These are phyloP conservation scores for Melanerpes aurifrons DNA, from an alignment of 2,113 vertebrate genomes.

Conservation along the genomic window DNA sequence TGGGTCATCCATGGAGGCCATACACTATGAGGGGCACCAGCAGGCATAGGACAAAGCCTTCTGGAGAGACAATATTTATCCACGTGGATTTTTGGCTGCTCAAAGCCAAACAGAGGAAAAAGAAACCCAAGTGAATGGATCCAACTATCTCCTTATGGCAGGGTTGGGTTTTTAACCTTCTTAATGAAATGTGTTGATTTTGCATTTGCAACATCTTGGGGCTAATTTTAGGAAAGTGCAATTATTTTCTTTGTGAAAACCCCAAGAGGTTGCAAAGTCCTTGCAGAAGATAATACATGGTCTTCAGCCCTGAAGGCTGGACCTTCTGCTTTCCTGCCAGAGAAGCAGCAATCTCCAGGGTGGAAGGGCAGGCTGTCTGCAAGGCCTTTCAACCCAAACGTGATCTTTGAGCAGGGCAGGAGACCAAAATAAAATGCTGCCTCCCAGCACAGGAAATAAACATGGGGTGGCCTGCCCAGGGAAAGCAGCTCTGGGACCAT, in stretches of 20 bases:
- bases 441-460: background rate
- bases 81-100: background rate
- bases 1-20: accelerated
- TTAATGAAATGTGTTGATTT: background rate
- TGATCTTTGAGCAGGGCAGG: background rate
- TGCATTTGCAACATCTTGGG: background rate
- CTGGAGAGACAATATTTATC: background rate
- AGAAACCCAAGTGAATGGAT: constrained; percentile 11
- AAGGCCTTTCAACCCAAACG: background rate
- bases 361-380: background rate
- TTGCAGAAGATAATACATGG: background rate
- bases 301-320: background rate
- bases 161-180: background rate
- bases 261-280: background rate
- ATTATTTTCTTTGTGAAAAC: background rate
- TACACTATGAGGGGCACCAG: background rate
- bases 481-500: accelerated
- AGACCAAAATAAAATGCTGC: background rate
- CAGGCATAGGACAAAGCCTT: background rate
- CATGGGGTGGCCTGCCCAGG: background rate
- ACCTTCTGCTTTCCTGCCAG: background rate
- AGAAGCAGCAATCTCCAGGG: background rate
- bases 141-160: constrained; percentile 30
- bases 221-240: background rate
- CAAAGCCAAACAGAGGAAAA: constrained; percentile 25